phyloP scores from a whole-genome alignment of 2,113 vertebrate genomes.

The Syngnathoides biaculeatus region DNA sequence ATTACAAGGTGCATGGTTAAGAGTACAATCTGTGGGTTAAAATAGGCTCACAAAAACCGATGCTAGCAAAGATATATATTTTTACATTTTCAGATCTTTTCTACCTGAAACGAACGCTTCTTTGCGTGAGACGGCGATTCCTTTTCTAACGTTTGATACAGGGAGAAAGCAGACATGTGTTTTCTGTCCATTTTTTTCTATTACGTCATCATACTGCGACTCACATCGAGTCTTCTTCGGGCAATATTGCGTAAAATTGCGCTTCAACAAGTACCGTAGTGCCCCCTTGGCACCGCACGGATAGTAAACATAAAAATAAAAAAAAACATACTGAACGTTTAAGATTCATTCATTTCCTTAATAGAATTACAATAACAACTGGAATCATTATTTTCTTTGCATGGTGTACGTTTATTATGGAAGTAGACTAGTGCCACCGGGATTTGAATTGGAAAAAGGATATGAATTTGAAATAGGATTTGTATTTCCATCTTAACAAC shows the following conservation, averaged over 20 bases:
- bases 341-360: background rate
- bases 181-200: conserved; percentile 70
- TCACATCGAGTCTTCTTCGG: background rate
- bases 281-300: conserved; percentile 7
- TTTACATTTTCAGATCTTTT: background rate
- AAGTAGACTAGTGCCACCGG: no score
- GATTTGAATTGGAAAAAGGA: no score
- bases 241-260: background rate
- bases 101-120: conserved; percentile 47
- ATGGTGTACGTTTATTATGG: no score
- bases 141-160: conserved; percentile 55
- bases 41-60: background rate
- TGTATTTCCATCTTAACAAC: no score
- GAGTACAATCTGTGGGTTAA: background rate
- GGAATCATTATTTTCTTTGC: background rate
- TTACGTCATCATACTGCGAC: conserved; percentile 49
- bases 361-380: background rate
- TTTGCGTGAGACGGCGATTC: conserved; percentile 17
- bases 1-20: background rate
- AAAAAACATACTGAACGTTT: background rate
- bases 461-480: no score
- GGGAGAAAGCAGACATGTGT: conserved; percentile 72
- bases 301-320: no score
- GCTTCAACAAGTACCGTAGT: background rate
- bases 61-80: background rate